phyloP scores from a whole-genome alignment of 2,888 invertebrate species.

The Idaea biselata region DNA sequence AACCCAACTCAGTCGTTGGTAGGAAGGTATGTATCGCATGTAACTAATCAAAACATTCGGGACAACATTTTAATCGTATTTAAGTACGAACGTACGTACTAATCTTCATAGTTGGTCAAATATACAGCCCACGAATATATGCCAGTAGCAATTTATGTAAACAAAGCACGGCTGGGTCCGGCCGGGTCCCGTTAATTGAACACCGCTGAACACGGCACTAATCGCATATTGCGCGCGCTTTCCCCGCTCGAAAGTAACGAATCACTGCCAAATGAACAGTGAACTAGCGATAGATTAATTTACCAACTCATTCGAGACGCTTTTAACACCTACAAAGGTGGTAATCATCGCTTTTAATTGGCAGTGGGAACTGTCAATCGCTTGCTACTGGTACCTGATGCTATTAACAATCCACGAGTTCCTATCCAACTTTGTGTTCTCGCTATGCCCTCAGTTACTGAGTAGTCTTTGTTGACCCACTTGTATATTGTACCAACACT shows the following conservation, averaged over 20 bases:
- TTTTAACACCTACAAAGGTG: not conserved
- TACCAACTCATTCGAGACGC: not conserved
- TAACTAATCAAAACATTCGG: not conserved
- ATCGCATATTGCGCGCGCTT: slow-evolving; percentile 66
- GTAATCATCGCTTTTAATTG: not conserved
- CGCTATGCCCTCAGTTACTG: not conserved
- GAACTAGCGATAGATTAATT: not conserved
- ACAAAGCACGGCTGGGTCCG: slow-evolving; percentile 37
- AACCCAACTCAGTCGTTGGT: too few species aligned
- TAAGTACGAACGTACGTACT: not conserved
- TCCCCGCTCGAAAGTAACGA: slow-evolving; percentile 70
- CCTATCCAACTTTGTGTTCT: not conserved
- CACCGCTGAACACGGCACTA: slow-evolving; percentile 54
- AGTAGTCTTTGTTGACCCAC: not conserved
- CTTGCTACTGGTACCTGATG: not conserved
- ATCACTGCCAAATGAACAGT: slow-evolving; percentile 44
- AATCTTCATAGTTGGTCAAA: not conserved
- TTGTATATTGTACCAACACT: slow-evolving; percentile 8
- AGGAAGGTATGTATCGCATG: not conserved
- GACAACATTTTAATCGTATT: not conserved
- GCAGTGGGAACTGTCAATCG: not conserved
- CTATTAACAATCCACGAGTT: not conserved
- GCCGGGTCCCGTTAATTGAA: slow-evolving; percentile 67
- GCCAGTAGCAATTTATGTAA: slow-evolving; percentile 28
- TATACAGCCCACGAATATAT: slow-evolving; percentile 18